Conservation (phyloP, 2,113 vertebrate genomes). For the Semnopithecus entellus region DNA sequence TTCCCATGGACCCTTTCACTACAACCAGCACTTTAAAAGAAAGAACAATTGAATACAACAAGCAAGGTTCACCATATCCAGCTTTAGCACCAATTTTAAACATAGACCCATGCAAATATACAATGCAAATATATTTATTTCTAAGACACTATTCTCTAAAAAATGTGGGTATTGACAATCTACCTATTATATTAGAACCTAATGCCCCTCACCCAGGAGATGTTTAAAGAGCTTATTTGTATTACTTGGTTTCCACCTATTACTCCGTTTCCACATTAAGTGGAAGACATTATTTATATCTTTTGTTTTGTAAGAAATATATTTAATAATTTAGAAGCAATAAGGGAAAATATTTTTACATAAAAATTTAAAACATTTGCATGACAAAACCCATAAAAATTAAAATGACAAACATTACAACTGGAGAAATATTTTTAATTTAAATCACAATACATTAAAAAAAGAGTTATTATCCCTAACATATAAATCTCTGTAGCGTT, state of each 20-base stretch:
- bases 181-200: neutral
- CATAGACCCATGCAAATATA: neutral
- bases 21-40: neutral
- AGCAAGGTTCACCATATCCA: neutral
- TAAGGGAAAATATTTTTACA: neutral
- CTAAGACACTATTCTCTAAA: neutral
- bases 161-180: neutral
- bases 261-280: no score
- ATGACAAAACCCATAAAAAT: neutral
- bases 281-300: neutral
- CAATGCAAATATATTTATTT: neutral
- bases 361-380: neutral
- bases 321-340: constrained; percentile 31
- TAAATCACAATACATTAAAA: neutral
- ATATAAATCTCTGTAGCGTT: neutral
- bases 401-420: neutral
- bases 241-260: neutral
- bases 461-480: neutral
- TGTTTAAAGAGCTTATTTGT: no score
- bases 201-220: fast-evolving
- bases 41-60: neutral
- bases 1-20: neutral
- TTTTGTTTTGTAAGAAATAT: neutral
- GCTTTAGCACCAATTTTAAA: neutral
- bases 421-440: constrained; percentile 7